Percentiles rank a stretch among this genome's conserved stretches.
phyloP scores from a whole-genome alignment of 2,888 invertebrate species.

The Ectemnius continuus region DNA sequence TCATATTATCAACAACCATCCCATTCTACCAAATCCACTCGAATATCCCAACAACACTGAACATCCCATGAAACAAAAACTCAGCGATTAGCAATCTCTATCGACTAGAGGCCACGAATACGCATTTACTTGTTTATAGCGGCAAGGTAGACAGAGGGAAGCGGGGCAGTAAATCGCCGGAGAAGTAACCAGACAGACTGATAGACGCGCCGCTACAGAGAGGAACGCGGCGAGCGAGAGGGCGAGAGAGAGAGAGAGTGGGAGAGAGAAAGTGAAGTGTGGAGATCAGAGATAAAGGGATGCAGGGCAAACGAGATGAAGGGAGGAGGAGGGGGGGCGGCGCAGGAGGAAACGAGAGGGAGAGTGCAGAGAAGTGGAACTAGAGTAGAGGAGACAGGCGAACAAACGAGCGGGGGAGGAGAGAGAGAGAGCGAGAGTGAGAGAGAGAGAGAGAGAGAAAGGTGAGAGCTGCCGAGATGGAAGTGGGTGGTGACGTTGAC shows the following conservation, averaged over 20 bases:
- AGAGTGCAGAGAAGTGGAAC: constrained; percentile 23
- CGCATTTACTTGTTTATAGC: no score
- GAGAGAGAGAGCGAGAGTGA: background rate
- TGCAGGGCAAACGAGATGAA: constrained; percentile 44
- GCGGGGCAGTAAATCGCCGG: constrained; percentile 51
- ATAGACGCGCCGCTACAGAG: constrained; percentile 34
- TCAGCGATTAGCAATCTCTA: no score
- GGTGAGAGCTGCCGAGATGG: constrained; percentile 7
- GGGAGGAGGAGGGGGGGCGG: constrained; percentile 40
- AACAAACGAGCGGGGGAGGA: constrained; percentile 13
- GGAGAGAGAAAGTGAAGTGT: constrained; percentile 46
- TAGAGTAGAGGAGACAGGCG: constrained; percentile 22
- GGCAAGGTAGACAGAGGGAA: constrained; percentile 63
- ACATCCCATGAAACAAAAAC: no score
- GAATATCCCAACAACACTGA: no score
- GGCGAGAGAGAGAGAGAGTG: constrained; percentile 35
- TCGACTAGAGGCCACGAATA: no score
- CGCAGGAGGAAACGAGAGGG: constrained; percentile 41
- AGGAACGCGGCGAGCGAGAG: background rate
- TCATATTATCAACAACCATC: no score
- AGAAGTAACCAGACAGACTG: constrained; percentile 24
- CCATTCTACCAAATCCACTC: no score
- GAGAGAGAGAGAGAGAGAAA: constrained; percentile 27
- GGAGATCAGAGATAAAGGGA: constrained; percentile 38
- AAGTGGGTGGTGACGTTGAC: constrained; percentile 75